Evolutionary conservation across 2,797 vertebrate species (phyloP).

Genomic region (Rhinella marina): DNA sequence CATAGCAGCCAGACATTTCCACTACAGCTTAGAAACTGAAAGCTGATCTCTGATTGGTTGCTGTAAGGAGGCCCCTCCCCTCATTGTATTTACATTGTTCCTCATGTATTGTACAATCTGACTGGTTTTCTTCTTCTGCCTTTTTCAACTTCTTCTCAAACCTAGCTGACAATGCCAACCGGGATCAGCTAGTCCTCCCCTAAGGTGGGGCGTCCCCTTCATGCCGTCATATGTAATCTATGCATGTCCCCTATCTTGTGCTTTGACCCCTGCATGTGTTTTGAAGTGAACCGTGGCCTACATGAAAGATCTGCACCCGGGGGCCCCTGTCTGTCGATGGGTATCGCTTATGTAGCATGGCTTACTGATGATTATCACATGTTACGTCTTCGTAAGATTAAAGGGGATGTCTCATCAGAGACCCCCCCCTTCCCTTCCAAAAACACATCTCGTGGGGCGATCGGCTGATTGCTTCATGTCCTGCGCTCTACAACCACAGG

Average conservation of each 20-base stretch:
- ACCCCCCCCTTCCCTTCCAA: background rate
- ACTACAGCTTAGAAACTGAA: too few relatives aligned
- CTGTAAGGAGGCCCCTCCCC: too few relatives aligned
- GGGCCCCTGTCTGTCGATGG: background rate
- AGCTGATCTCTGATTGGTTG: too few relatives aligned
- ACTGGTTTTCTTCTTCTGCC: background rate
- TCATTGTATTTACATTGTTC: background rate
- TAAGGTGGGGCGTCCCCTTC: background rate
- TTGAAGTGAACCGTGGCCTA: background rate
- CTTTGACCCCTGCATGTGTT: constrained; percentile 10
- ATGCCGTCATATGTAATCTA: background rate
- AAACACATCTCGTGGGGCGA: too few relatives aligned
- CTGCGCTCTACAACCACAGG: too few relatives aligned
- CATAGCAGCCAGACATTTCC: too few relatives aligned
- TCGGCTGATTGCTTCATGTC: too few relatives aligned
- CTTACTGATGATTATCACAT: background rate
- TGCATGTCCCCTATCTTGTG: background rate
- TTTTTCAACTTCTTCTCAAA: constrained; percentile 3
- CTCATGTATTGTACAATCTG: background rate
- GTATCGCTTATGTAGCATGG: background rate
- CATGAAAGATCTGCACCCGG: background rate
- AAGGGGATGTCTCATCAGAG: too few relatives aligned
- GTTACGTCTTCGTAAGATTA: background rate
- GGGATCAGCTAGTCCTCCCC: background rate
- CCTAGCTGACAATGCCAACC: background rate